These are phyloP conservation scores for Platycheirus albimanus DNA, from an alignment of 2,888 invertebrate species.

Conservation along the genomic window DNA sequence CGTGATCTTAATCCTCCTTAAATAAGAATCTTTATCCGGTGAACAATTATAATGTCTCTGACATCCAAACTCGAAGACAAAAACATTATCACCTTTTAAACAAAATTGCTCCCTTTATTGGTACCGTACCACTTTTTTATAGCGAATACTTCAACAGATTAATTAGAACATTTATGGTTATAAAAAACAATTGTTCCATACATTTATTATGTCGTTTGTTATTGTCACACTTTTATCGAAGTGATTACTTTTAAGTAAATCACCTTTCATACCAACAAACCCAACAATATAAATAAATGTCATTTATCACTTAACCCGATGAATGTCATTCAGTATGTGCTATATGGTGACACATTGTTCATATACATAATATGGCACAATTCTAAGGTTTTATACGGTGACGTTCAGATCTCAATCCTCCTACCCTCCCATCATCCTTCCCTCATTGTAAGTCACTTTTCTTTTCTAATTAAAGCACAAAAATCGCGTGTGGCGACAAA, in stretches of 20 bases:
- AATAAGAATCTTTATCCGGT: no score
- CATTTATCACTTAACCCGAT: conserved; percentile 18
- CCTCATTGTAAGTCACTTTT: conserved; percentile 15
- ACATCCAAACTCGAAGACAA: no score
- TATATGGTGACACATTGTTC: conserved; percentile 19
- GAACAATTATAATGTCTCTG: no score
- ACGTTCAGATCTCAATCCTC: neutral
- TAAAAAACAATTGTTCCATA: neutral
- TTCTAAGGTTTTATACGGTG: conserved; percentile 10
- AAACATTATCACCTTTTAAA: no score
- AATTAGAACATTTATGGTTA: neutral
- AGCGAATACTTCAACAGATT: neutral
- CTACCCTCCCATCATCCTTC: no score
- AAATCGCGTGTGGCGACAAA: conserved; percentile 34
- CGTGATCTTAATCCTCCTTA: no score
- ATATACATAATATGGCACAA: conserved; percentile 1
- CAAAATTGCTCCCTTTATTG: no score
- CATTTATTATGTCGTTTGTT: neutral
- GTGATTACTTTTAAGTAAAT: conserved; percentile 1
- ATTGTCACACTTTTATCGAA: conserved; percentile 14
- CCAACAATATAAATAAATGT: neutral
- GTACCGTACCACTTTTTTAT: no score
- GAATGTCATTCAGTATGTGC: conserved; percentile 9
- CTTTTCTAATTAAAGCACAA: conserved; percentile 25
- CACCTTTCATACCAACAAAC: neutral